Evolutionary conservation across 2,113 vertebrate species (phyloP).

Genomic region (Ceyx cyanopectus): DNA sequence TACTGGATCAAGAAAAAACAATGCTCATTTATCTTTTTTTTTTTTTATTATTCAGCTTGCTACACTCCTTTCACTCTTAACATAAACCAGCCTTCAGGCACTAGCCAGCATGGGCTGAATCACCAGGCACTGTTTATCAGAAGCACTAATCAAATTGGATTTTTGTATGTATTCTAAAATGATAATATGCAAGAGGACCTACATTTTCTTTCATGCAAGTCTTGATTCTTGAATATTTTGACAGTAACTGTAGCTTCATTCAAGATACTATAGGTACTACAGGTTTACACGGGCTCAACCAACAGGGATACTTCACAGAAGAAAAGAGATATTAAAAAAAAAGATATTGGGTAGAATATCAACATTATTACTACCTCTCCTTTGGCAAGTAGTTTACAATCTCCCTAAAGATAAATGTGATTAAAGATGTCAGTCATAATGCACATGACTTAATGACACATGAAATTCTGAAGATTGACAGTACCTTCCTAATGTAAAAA

Average conservation of each 20-base stretch:
- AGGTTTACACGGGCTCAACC: not conserved
- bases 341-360: not conserved
- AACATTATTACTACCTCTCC: not conserved
- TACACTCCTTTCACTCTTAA: not conserved
- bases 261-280: fast-evolving
- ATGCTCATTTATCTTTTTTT: not conserved
- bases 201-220: not conserved
- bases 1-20: not conserved
- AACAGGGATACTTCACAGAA: not conserved
- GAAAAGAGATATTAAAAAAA: not conserved
- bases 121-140: not conserved
- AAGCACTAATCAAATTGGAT: not conserved
- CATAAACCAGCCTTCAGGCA: not conserved
- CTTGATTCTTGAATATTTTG: not conserved
- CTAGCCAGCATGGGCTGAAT: not conserved
- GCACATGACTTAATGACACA: fast-evolving
- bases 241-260: not conserved
- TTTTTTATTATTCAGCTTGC: not conserved
- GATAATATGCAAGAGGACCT: not conserved
- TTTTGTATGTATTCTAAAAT: not conserved
- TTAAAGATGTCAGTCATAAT: not conserved
- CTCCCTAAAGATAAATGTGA: not conserved
- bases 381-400: not conserved
- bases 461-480: not conserved
- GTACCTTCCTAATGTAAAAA: not conserved